Base-by-base conservation (phyloP, 2,888 invertebrate genomes). In the Drosophila formosana region DNA sequence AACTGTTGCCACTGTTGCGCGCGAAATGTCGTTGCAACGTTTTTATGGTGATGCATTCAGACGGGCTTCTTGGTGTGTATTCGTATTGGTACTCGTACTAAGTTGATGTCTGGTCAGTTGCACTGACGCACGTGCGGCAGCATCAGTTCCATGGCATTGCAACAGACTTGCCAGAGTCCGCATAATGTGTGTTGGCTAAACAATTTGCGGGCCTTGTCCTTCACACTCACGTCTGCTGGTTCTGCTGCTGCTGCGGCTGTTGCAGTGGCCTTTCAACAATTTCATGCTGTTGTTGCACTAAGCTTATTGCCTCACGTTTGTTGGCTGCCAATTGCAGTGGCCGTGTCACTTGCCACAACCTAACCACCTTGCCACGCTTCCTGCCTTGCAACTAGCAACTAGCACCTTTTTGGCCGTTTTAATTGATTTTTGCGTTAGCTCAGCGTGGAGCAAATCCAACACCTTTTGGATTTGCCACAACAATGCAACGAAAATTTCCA, bases 351-450 rank as follows among this genome's bases (percentile, higher is more conserved):
- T 68, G 34, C 58, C 37, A 45, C 62, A 41, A 30, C 50, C 18
- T 9, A 25, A n/a, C 30, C 32, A 32, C 2, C 39, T 18, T 18
- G 8, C 8, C 39, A 13, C 9, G 18, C 18, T 18, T 18, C 18
- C 18, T 18, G 18, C 18, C 18, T 18, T 18, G 3, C 30, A 13
- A 39, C 47, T 23, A n/a, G 41, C 11, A 39, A 5, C 39, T 34
- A 18, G 26, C 32, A 49, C 61, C 39, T 57, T 63, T 62, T 60
- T 58, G 61, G 53, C 43, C 45, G 46, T 68, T 83, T 76, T 82
- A 82, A 82, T 86, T 82, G 82, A 86, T 83, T 82, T 86, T 70
- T 56, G 79, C 76, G 67, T 57, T 69, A 52, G 46, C 57, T 47
- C 43, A 73, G 41, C 47, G 53, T 49, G 7, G 23, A 51, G n/a